Base-by-base conservation (phyloP, 2,113 vertebrate genomes). In the Cisticola juncidis region DNA sequence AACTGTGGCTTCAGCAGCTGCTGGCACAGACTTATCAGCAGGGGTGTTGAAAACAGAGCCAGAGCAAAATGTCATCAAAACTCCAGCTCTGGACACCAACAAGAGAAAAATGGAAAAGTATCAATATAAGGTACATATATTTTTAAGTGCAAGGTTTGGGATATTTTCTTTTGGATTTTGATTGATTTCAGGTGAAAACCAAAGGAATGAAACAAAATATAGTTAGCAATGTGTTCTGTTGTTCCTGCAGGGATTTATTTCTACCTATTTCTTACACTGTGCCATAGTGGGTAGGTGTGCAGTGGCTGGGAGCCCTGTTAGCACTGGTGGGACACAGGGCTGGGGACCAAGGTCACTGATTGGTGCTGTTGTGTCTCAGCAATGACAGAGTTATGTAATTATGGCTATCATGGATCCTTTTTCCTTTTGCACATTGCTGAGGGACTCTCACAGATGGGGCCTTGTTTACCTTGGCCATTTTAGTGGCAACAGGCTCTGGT, bases 1-100 rank as follows among this genome's bases (percentile, higher is more conserved):
- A 95, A 95, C 96, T 97, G 97, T 61, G 94, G 12, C 58, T 73
- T 96, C 95, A 96, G 92, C 86, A 53, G 89, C 79, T 95, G 86
- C 86, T 94, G 62, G 86, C 92, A 36, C 4, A 9, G 28, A 56
- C 87, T 94, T 94, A 91, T 96, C 92, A 83, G 82, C 74, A 68
- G 69, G 14, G 58, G 83, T 81, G 88, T 80, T 81, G 69, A 50
- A 89, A 86, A 53, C 57, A 73, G 86, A 86, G 69, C 60, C 81
- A 53, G 51, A 51, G 79, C 65, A 88, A 92, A 81, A 92, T 85
- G 84, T 72, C 88, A 73, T 87, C 73, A 88, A 76, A 88, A 50
- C 72, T 64, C 14, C 70, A 64, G 57, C 61, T 79, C 74, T 47
- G 38, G 31, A 42, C 72, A 65, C 35, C 58, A 71, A 5, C 25